These are phyloP conservation scores for Mobula birostris DNA, from an alignment of 2,113 vertebrate species.

Conservation along the genomic window DNA sequence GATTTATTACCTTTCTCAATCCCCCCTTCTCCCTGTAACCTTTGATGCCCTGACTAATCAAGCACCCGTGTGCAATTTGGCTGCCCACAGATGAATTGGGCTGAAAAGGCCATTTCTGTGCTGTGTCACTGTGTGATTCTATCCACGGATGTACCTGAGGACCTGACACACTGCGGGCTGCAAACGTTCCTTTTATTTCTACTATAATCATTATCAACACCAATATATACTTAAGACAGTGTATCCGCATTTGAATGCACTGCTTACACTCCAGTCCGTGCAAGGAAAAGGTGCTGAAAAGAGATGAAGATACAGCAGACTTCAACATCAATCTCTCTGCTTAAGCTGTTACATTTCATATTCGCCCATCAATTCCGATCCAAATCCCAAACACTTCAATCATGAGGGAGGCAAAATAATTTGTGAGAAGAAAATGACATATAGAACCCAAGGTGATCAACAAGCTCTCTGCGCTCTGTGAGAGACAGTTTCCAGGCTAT, in stretches of 20 bases:
- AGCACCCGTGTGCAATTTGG: no score
- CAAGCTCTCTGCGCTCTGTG: not conserved
- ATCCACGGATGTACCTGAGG: no score
- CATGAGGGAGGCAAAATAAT: not conserved
- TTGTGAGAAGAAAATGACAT: not conserved
- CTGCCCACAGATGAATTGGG: no score
- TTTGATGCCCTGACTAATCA: no score
- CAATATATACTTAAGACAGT: not conserved
- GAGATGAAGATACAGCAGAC: not conserved
- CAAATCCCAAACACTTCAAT: not conserved
- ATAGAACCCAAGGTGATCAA: no score
- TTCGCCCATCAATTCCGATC: not conserved
- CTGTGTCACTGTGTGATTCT: no score
- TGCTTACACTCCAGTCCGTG: not conserved
- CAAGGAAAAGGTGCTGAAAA: not conserved
- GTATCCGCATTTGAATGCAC: not conserved
- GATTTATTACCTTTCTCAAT: no score
- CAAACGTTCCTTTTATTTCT: slow-evolving; percentile 15
- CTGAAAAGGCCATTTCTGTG: no score
- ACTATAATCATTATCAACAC: slow-evolving; percentile 17
- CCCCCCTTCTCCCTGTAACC: no score
- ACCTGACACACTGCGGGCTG: not conserved
- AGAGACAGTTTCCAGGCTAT: not conserved
- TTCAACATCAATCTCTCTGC: not conserved
- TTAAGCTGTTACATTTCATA: not conserved